These are phyloP conservation scores for Moxostoma hubbsi DNA, from an alignment of 2,797 vertebrate species.

Conservation along the genomic window DNA sequence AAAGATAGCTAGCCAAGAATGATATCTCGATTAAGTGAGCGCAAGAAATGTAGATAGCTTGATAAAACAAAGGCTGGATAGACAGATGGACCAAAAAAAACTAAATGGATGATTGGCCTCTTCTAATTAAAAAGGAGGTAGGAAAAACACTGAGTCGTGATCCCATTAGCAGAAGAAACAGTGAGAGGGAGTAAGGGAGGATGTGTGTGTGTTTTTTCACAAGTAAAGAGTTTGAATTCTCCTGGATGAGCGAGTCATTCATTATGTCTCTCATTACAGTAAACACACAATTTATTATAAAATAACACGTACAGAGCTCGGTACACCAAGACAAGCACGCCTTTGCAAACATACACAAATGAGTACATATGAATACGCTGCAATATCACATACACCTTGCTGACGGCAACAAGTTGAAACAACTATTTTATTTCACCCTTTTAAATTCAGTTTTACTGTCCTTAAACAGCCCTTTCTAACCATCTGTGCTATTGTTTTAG, in stretches of 20 bases:
- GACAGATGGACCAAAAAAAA: slow-evolving; percentile 30
- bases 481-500: neutral
- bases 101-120: slow-evolving; percentile 67
- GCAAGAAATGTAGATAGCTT: neutral
- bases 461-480: neutral
- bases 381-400: neutral
- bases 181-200: slow-evolving; percentile 20
- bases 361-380: neutral
- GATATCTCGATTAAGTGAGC: too few relatives aligned
- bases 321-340: neutral
- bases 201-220: slow-evolving; percentile 7
- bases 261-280: slow-evolving; percentile 77
- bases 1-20: too few relatives aligned
- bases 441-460: neutral
- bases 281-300: slow-evolving; percentile 72
- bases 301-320: slow-evolving; percentile 70
- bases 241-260: slow-evolving; percentile 71
- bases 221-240: slow-evolving; percentile 64
- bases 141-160: slow-evolving; percentile 51
- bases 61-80: neutral
- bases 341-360: neutral
- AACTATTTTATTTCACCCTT: neutral
- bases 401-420: neutral
- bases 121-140: slow-evolving; percentile 69
- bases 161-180: slow-evolving; percentile 46